Percentiles rank a stretch among this genome's conserved stretches.
Conservation (phyloP, 2,113 vertebrate species). For the Brevimyrus niger region DNA sequence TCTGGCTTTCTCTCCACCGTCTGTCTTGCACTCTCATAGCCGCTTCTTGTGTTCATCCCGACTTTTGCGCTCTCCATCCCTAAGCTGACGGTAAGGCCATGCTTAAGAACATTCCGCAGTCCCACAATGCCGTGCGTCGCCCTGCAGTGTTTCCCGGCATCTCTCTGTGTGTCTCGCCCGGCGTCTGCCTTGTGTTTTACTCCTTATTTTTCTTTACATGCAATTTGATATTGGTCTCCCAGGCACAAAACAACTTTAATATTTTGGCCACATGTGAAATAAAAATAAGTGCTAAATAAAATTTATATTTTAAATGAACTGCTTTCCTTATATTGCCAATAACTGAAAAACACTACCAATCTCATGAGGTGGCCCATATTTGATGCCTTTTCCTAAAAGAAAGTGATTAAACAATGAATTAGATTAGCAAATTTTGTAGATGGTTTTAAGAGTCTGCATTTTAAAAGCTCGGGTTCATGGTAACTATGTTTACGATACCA, state of each 20-base stretch:
- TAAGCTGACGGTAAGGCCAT: slow-evolving; percentile 74
- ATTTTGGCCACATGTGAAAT: neutral
- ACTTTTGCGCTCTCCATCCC: slow-evolving; percentile 78
- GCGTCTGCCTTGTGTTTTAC: neutral
- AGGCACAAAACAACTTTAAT: too few relatives aligned
- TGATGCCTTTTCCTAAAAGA: neutral
- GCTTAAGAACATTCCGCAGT: too few relatives aligned
- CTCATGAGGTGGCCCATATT: neutral
- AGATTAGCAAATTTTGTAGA: neutral
- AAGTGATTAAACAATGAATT: neutral
- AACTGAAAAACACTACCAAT: neutral
- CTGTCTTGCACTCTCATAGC: slow-evolving; percentile 62
- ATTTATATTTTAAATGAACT: neutral
- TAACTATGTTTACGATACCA: neutral
- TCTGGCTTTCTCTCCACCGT: slow-evolving; percentile 45
- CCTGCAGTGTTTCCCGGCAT: slow-evolving; percentile 31
- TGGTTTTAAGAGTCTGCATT: neutral
- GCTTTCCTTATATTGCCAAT: neutral
- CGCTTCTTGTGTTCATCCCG: slow-evolving; percentile 69
- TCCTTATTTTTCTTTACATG: neutral
- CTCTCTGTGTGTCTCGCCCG: neutral
- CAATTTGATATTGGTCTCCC: neutral
- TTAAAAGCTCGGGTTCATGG: neutral
- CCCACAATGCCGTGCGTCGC: slow-evolving; percentile 19
- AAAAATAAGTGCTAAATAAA: neutral